Evolutionary conservation across 2,797 vertebrate genomes (phyloP).

Genomic region (Crypturellus tataupa): DNA sequence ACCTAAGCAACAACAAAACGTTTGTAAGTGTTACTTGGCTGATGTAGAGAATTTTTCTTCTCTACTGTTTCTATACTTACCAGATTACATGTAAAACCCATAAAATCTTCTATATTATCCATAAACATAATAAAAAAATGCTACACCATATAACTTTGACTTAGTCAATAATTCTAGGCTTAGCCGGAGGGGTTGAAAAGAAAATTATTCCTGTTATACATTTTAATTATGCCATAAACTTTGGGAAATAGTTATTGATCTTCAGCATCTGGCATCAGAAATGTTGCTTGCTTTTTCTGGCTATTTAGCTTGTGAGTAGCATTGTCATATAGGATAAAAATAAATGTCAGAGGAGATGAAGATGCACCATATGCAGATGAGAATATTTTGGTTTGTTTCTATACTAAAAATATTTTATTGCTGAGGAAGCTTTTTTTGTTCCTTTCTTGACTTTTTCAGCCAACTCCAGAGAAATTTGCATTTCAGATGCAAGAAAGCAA

Average conservation of each 20-base stretch:
- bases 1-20: not conserved
- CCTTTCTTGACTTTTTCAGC: slow-evolving; percentile 17
- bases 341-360: slow-evolving; percentile 62
- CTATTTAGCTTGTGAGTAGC: slow-evolving; percentile 55
- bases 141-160: slow-evolving; percentile 74
- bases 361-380: slow-evolving; percentile 17
- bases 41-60: not conserved
- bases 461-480: slow-evolving; percentile 50
- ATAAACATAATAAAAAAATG: slow-evolving; percentile 80
- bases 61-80: slow-evolving; percentile 66
- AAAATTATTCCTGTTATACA: slow-evolving; percentile 82
- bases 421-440: slow-evolving; percentile 36
- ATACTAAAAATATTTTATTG: slow-evolving; percentile 56
- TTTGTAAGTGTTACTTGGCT: slow-evolving; percentile 53
- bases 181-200: slow-evolving; percentile 77
- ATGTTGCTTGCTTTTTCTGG: slow-evolving; percentile 56
- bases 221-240: slow-evolving; percentile 86
- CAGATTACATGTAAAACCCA: slow-evolving; percentile 75
- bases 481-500: slow-evolving; percentile 35
- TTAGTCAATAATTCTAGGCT: slow-evolving; percentile 81
- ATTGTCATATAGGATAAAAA: slow-evolving; percentile 66
- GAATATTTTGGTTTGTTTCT: slow-evolving; percentile 55
- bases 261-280: slow-evolving; percentile 77
- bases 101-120: slow-evolving; percentile 78
- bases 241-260: slow-evolving; percentile 83